A percentile compares a stretch with the other conserved stretches of the same genome.
These are phyloP conservation scores for Spizaetus ornatus DNA, from an alignment of 2,113 vertebrate genomes.

Conservation along the genomic window DNA sequence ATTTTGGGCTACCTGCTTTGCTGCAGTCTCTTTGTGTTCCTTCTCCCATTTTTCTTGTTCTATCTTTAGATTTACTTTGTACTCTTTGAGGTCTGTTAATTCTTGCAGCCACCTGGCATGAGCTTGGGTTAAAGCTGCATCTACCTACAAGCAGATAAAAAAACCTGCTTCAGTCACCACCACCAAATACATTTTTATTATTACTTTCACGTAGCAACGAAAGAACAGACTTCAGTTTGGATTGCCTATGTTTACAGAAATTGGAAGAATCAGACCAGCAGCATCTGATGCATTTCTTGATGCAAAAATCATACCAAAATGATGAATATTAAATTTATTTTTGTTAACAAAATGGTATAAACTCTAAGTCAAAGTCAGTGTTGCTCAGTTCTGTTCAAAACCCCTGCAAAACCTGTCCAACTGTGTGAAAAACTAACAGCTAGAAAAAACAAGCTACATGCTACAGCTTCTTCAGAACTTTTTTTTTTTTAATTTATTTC, in stretches of 20 bases:
- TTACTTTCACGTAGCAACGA: neutral
- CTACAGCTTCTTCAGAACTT: neutral
- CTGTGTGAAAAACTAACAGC: neutral
- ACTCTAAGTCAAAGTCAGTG: neutral
- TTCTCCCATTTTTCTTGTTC: constrained; percentile 84
- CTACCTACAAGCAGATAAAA: constrained; percentile 74
- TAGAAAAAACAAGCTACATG: neutral
- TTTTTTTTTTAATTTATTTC: neutral
- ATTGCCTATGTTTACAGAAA: neutral
- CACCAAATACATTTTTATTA: neutral
- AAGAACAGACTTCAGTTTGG: neutral
- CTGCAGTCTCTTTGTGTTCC: constrained; percentile 62
- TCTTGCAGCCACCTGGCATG: constrained; percentile 83
- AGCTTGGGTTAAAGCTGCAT: constrained; percentile 84
- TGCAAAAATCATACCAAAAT: neutral
- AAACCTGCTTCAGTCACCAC: neutral
- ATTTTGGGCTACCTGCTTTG: constrained; percentile 72
- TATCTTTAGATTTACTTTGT: constrained; percentile 77
- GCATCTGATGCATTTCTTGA: neutral
- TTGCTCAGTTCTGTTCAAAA: neutral
- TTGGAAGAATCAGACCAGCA: neutral
- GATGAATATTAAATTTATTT: neutral
- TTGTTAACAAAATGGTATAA: neutral
- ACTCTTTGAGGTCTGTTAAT: constrained; percentile 83
- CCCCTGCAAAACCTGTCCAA: neutral